Evolutionary conservation across 2,888 invertebrate genomes (phyloP).

Genomic region (Atethmia centrago): DNA sequence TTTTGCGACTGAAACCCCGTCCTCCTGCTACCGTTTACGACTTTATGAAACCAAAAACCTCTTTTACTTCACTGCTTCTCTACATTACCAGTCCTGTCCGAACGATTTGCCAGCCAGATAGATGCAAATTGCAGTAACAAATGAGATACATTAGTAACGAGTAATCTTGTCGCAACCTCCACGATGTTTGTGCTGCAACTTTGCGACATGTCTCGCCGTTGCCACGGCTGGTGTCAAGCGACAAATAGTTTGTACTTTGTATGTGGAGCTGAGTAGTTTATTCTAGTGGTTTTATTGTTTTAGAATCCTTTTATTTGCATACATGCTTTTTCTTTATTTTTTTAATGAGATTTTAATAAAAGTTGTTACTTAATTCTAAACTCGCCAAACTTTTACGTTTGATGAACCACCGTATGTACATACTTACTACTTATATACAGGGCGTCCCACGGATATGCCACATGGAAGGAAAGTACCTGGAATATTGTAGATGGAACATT

Average conservation of each 20-base stretch:
- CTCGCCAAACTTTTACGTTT: no score
- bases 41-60: not conserved
- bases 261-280: slow-evolving; percentile 3
- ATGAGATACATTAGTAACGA: slow-evolving; percentile 50
- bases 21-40: not conserved
- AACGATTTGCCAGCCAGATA: slow-evolving; percentile 29
- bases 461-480: no score
- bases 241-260: slow-evolving; percentile 55
- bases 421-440: no score
- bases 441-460: no score
- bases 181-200: slow-evolving; percentile 52
- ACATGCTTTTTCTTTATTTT: no score
- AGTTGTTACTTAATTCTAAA: no score
- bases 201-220: slow-evolving; percentile 30
- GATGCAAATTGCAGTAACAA: slow-evolving; percentile 42
- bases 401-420: no score
- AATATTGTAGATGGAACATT: no score
- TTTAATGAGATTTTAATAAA: no score
- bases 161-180: slow-evolving; percentile 54
- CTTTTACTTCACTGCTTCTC: not conserved
- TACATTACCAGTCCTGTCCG: not conserved
- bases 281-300: not conserved
- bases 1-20: not conserved
- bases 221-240: slow-evolving; percentile 26
- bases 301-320: not conserved